Evolutionary conservation across 2,888 invertebrate genomes (phyloP).

Genomic region (Vanessa cardui): DNA sequence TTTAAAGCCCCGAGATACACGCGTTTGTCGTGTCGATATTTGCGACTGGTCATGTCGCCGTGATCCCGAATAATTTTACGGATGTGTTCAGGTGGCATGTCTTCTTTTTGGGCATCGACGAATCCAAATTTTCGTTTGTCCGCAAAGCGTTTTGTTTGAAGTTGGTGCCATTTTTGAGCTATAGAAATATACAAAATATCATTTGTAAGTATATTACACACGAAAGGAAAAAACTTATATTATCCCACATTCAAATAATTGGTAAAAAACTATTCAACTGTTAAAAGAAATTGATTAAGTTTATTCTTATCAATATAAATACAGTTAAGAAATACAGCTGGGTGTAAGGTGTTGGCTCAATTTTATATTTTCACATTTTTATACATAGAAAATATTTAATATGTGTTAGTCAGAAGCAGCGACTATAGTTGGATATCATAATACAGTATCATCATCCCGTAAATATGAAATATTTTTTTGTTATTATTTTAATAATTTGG

Average conservation of each 20-base stretch:
- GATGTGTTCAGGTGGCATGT: constrained; percentile 99
- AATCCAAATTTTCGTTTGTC: constrained; percentile 99
- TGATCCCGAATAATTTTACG: constrained; percentile 99
- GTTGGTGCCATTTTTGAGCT: constrained; percentile 98
- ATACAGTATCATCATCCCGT: background rate
- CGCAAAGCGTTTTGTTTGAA: constrained; percentile 99
- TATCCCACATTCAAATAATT: no score
- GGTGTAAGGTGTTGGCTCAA: no score
- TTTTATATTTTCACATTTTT: no score
- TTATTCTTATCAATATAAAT: no score
- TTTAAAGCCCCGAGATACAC: constrained; percentile 99
- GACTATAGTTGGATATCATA: no score
- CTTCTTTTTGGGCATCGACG: constrained; percentile 99
- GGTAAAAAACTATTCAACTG: no score
- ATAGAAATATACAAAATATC: constrained; percentile 32
- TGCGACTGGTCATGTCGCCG: constrained; percentile 99
- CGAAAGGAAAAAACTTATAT: no score
- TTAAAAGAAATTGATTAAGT: no score
- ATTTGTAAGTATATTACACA: no score
- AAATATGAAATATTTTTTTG: background rate
- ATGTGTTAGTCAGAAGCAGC: no score
- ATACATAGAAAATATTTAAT: no score
- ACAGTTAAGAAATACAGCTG: no score
- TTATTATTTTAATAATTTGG: constrained; percentile 4
- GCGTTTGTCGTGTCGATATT: constrained; percentile 99